Evolutionary conservation across 37 sponge, comb jelly and placozoan species (phyloP), one percentile per base, ranked within the genome.

Genomic region (Amphimedon queenslandica): DNA sequence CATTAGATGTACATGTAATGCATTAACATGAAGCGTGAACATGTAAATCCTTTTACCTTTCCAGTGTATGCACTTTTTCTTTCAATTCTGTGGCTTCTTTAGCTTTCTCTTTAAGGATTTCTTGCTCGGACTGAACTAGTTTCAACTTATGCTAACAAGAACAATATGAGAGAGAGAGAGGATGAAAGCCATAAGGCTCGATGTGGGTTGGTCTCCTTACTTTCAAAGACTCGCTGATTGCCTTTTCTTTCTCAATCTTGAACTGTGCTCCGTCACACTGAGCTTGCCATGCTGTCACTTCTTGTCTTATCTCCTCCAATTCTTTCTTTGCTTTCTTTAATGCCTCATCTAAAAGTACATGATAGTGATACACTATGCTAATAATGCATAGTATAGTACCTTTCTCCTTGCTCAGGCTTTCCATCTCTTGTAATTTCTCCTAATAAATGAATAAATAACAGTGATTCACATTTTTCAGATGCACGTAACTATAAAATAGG

Each of bases 281-380:
- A 16, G 57, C 37, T 24, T 75, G 75, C 82, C 82, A 82, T 13
- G 82, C 82, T 40, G 67, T 4, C 37, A 75, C 32, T 47, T 82
- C 82, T 21, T 69, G 18, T 36, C 35, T 21, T 20, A 75, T 63
- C 37, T 35, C 34, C 34, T 67, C 53, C 42, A 74, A 58, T 20
- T 38, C 28, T 28, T 42, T 66, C 10, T 43, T 34, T 24, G 75
- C 70, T 53, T 82, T 63, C 24, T 37, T 2, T 57, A 82, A 61
- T 20, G 70, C 75, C 30, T 82, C 28, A 20, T 75, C 76, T 75
- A 37, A 25, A 38, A 30, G 21, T 11, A 72, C 30, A 47, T 25
- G 28, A 72, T 20, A 37, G 20, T 27, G 34, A 67, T 27, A 6
- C 67, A 36, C 2, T 66, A 66, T 16, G 3, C 3, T 66, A 42